Percentiles rank a stretch among this genome's conserved stretches.
Evolutionary conservation across 2,888 invertebrate species (phyloP).

Genomic region (Dolichopus griseipennis): DNA sequence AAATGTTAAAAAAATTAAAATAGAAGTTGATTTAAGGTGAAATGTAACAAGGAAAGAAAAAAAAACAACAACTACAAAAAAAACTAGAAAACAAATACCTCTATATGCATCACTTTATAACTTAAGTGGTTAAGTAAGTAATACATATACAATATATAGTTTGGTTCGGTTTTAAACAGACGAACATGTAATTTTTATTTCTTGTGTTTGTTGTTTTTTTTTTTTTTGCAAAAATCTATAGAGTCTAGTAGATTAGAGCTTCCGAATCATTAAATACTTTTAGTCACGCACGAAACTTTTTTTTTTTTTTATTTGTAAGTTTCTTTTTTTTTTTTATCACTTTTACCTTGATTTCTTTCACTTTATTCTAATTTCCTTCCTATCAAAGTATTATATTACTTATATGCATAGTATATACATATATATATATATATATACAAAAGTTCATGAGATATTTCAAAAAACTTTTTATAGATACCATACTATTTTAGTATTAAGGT

Average conservation of each 20-base stretch:
- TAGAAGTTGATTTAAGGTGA: not conserved
- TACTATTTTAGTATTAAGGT: too few species aligned
- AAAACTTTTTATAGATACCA: too few species aligned
- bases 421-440: not conserved
- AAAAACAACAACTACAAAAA: not conserved
- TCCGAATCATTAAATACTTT: conserved; percentile 16
- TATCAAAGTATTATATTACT: not conserved
- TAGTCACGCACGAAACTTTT: conserved; percentile 17
- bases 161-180: not conserved
- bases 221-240: not conserved
- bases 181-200: not conserved
- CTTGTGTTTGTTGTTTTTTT: not conserved
- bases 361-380: conserved; percentile 2
- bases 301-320: not conserved
- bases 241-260: conserved; percentile 12
- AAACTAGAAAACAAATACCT: not conserved
- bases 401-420: not conserved
- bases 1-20: not conserved
- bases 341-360: conserved; percentile 15
- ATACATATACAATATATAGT: not conserved
- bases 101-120: not conserved
- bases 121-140: too few species aligned
- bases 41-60: not conserved
- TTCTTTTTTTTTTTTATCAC: not conserved
- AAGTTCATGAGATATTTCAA: not conserved